Percentiles rank a stretch among this genome's conserved stretches.
Evolutionary conservation across 2,888 invertebrate species (phyloP).

Genomic region (Odiellus spinosus): DNA sequence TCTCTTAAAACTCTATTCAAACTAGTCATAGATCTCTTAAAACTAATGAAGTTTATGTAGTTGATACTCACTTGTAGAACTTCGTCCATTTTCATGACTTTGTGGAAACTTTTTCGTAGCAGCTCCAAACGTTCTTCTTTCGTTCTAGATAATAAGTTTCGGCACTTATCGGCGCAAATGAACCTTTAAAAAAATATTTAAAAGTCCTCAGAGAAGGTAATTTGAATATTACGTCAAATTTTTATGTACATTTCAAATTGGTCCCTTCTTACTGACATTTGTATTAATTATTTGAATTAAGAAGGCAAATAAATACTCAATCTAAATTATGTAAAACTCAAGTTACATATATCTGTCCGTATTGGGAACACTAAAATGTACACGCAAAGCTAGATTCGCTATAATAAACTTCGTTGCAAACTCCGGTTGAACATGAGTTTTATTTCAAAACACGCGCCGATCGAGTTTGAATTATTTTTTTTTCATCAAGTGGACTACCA

Average conservation of each 20-base stretch:
- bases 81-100: conserved; percentile 23
- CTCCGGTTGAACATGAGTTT: no score
- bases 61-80: conserved; percentile 22
- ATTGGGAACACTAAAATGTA: no score
- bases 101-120: conserved; percentile 23
- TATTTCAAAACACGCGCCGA: no score
- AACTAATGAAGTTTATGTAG: not conserved
- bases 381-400: no score
- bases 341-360: no score
- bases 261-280: no score
- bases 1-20: not conserved
- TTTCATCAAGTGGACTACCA: no score
- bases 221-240: not conserved
- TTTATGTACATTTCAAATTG: not conserved
- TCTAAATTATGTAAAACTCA: no score
- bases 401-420: no score
- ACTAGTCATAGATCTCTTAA: not conserved
- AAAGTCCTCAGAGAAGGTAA: not conserved
- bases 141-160: conserved; percentile 18
- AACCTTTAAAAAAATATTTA: conserved; percentile 21
- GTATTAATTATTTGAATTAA: no score
- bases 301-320: no score
- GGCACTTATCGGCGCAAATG: conserved; percentile 24
- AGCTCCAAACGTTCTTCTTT: conserved; percentile 22
- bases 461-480: no score